These are phyloP conservation scores for Andrena marginata DNA, from an alignment of 2,888 invertebrate species.

Conservation along the genomic window DNA sequence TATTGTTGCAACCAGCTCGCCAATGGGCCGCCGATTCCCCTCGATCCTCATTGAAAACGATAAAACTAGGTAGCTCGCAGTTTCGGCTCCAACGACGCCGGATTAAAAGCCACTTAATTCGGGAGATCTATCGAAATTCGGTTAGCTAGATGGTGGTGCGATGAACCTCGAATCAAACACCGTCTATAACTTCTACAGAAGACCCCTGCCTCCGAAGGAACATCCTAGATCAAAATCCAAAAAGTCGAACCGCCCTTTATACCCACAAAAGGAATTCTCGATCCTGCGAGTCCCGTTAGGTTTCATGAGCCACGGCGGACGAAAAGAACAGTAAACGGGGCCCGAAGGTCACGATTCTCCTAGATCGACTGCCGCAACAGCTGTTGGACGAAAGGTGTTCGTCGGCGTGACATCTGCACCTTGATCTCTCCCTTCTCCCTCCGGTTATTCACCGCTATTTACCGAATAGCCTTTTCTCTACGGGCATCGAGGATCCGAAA, in stretches of 20 bases:
- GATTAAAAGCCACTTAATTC: not conserved
- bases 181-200: not conserved
- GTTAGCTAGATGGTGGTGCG: too few species aligned
- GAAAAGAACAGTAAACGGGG: not conserved
- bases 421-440: slow-evolving; percentile 38
- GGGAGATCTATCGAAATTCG: too few species aligned
- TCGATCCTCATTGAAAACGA: not conserved
- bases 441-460: slow-evolving; percentile 52
- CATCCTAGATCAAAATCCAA: not conserved
- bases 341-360: slow-evolving; percentile 40
- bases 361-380: slow-evolving; percentile 57
- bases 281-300: slow-evolving; percentile 4
- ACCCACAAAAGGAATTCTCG: not conserved
- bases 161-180: too few species aligned
- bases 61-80: not conserved
- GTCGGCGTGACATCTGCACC: slow-evolving; percentile 72
- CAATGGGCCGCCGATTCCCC: not conserved
- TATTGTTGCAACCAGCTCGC: not conserved
- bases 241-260: not conserved
- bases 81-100: not conserved
- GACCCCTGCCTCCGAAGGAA: not conserved
- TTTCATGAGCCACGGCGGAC: not conserved
- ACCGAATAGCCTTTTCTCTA: slow-evolving; percentile 58
- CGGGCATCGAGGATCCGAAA: slow-evolving; percentile 35
- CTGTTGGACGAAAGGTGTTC: slow-evolving; percentile 74